Evolutionary conservation across 2,888 invertebrate species (phyloP).

Genomic region (Bimastos eiseni): DNA sequence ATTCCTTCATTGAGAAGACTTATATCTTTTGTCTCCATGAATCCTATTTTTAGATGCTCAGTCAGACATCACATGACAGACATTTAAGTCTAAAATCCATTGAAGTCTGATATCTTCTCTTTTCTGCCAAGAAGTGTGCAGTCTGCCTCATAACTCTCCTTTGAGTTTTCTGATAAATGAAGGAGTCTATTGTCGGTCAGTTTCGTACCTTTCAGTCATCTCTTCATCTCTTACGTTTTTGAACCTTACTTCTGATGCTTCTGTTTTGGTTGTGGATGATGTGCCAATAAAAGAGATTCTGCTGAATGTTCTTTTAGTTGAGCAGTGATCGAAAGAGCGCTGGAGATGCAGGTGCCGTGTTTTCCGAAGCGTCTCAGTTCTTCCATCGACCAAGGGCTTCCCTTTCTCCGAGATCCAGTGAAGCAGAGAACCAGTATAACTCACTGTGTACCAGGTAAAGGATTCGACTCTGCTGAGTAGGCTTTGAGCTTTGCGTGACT

Average conservation of each 20-base stretch:
- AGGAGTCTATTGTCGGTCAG: background rate
- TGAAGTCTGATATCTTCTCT: background rate
- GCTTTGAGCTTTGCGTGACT: too few relatives aligned
- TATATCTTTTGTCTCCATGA: too few relatives aligned
- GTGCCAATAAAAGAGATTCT: too few relatives aligned
- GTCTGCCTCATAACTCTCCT: background rate
- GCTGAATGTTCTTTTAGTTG: constrained; percentile 48
- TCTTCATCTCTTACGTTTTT: background rate
- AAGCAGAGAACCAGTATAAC: background rate
- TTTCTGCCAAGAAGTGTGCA: background rate
- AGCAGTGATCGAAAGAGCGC: constrained; percentile 33
- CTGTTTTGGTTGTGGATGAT: too few relatives aligned
- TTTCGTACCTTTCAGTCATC: background rate
- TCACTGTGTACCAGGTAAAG: background rate
- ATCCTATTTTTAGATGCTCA: too few relatives aligned
- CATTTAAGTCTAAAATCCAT: background rate
- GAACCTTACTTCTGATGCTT: too few relatives aligned
- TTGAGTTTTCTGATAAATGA: background rate
- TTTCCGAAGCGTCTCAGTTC: constrained; percentile 42
- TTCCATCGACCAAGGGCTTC: constrained; percentile 36
- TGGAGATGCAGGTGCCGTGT: constrained; percentile 28
- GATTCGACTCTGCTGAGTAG: background rate
- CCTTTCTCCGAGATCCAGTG: background rate
- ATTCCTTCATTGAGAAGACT: too few relatives aligned
- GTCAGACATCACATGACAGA: background rate